These are phyloP conservation scores for Mythimna loreyi DNA, from an alignment of 2,888 invertebrate genomes.

Conservation along the genomic window DNA sequence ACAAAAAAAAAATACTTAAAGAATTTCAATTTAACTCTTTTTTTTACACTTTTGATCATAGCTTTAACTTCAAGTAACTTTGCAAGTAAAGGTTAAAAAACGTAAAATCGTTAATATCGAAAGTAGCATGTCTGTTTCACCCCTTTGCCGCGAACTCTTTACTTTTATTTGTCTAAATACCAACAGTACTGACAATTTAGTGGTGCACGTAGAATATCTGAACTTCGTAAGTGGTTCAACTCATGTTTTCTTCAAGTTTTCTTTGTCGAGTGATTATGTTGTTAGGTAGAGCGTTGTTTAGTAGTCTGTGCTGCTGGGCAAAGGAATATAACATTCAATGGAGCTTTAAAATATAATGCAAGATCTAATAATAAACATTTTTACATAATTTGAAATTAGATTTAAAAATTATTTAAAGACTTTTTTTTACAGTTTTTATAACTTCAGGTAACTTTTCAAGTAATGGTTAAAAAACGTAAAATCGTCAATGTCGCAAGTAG, in stretches of 20 bases:
- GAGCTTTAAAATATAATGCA: too few species aligned
- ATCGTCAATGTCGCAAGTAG: neutral
- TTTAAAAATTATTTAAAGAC: too few species aligned
- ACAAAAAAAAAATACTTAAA: too few species aligned
- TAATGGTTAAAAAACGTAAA: neutral
- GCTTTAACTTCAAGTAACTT: too few species aligned
- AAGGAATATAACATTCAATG: too few species aligned
- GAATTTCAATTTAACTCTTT: too few species aligned
- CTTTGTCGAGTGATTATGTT: constrained; percentile 48
- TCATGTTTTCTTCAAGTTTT: constrained; percentile 53
- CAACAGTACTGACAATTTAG: constrained; percentile 62
- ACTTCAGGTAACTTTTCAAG: too few species aligned
- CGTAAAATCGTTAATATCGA: neutral
- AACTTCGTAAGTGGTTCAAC: constrained; percentile 47
- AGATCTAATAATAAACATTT: too few species aligned
- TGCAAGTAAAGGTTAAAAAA: too few species aligned
- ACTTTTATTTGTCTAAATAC: constrained; percentile 66
- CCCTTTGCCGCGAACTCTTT: constrained; percentile 19
- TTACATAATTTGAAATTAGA: too few species aligned
- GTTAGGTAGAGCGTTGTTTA: constrained; percentile 31
- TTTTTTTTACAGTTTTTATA: too few species aligned
- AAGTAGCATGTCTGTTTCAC: constrained; percentile 3
- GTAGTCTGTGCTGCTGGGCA: neutral
- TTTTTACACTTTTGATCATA: too few species aligned
- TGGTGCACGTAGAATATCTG: constrained; percentile 60